Evolutionary conservation across 2,888 invertebrate species (phyloP).

Genomic region (Eurytoma adleriae): DNA sequence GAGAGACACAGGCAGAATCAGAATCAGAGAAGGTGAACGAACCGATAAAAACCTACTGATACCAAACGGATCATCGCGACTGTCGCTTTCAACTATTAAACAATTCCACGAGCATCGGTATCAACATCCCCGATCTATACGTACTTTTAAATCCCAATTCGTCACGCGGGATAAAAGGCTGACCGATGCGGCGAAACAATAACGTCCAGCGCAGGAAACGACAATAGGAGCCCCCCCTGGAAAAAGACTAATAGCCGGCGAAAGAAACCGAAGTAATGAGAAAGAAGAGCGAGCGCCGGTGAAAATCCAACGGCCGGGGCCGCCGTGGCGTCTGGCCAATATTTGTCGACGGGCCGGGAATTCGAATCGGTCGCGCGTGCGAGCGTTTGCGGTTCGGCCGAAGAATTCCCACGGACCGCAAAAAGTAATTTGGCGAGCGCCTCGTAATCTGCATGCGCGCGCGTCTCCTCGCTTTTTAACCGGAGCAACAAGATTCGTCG

Average conservation of each 20-base stretch:
- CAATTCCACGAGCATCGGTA: too few relatives aligned
- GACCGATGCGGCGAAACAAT: too few relatives aligned
- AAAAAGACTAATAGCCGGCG: neutral
- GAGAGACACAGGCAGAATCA: too few relatives aligned
- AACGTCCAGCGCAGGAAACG: neutral
- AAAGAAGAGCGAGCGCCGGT: neutral
- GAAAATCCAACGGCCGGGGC: neutral
- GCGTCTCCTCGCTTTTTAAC: neutral
- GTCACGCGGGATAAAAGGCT: too few relatives aligned
- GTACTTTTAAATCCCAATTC: too few relatives aligned
- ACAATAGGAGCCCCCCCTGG: neutral
- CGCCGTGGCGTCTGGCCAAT: slow-evolving; percentile 54
- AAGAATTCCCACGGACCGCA: slow-evolving; percentile 43
- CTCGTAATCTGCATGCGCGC: neutral
- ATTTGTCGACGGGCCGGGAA: slow-evolving; percentile 52
- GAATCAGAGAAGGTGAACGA: too few relatives aligned
- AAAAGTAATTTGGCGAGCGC: slow-evolving; percentile 44
- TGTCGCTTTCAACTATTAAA: too few relatives aligned
- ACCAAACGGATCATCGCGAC: too few relatives aligned
- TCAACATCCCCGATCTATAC: too few relatives aligned
- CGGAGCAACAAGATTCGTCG: too few relatives aligned
- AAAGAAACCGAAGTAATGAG: neutral
- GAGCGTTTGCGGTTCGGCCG: neutral
- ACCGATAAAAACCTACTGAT: too few relatives aligned
- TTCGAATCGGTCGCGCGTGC: slow-evolving; percentile 36